These are phyloP conservation scores for Petroica traversi DNA, from an alignment of 2,113 vertebrate species.

Conservation along the genomic window DNA sequence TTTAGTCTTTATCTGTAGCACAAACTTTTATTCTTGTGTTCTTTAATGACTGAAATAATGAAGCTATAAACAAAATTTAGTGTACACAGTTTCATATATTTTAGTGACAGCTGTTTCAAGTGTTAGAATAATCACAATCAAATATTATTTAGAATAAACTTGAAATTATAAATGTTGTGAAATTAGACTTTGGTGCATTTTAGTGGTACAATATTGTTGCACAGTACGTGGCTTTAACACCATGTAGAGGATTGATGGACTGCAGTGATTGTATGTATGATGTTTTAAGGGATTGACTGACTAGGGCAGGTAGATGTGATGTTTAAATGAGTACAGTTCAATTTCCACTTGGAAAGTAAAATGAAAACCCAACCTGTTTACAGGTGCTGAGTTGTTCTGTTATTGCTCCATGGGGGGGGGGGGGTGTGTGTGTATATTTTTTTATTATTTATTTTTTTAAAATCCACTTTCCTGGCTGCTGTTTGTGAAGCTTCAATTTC, in stretches of 20 bases:
- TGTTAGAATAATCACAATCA: not conserved
- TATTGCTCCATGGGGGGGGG: not conserved
- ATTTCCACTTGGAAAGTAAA: not conserved
- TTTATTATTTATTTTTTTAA: not conserved
- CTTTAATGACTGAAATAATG: not conserved
- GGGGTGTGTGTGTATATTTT: not conserved
- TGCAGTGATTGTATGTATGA: not conserved
- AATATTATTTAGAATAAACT: not conserved
- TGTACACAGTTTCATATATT: fast-evolving
- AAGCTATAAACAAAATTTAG: not conserved
- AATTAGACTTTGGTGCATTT: not conserved
- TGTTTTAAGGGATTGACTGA: not conserved
- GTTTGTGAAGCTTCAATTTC: not conserved
- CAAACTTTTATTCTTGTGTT: not conserved
- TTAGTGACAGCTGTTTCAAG: not conserved
- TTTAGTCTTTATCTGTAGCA: not conserved
- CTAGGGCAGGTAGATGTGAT: not conserved
- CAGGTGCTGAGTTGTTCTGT: not conserved
- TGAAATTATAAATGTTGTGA: not conserved
- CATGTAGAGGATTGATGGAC: not conserved
- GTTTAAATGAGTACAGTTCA: not conserved
- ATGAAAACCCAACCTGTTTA: not conserved
- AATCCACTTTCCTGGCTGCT: not conserved
- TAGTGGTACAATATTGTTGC: not conserved
- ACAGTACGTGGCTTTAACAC: not conserved